Conservation (phyloP, 2,113 vertebrate species). For the Albula goreensis region DNA sequence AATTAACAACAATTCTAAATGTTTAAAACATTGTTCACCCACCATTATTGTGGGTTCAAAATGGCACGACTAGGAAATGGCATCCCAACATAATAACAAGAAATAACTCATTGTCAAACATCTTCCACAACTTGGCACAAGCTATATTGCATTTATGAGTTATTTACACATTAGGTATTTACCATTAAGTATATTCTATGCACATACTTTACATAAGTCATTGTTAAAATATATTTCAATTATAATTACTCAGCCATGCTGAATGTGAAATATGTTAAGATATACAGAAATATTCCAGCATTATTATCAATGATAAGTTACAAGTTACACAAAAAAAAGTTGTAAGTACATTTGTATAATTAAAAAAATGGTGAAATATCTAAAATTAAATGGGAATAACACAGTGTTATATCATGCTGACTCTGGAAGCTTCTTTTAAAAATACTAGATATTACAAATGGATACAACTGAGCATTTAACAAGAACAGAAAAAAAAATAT, state of each 20-base stretch:
- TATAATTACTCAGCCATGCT: not conserved
- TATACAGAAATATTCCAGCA: not conserved
- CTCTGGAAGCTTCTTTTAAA: not conserved
- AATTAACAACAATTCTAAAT: too few species aligned
- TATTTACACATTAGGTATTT: not conserved
- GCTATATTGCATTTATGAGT: not conserved
- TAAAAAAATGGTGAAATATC: not conserved
- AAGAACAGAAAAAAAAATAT: not conserved
- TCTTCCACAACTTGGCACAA: not conserved
- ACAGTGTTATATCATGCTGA: not conserved
- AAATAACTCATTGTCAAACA: not conserved
- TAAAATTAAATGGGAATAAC: not conserved
- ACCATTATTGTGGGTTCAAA: not conserved
- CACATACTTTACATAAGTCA: not conserved
- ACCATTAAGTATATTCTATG: not conserved
- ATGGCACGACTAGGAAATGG: not conserved
- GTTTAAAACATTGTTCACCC: not conserved
- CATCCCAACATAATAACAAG: too few species aligned
- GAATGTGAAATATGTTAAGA: not conserved
- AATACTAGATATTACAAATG: not conserved
- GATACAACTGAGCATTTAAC: not conserved
- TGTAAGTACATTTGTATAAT: not conserved
- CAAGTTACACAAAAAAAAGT: not conserved
- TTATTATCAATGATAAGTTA: not conserved
- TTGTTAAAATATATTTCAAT: not conserved